Percentiles rank a stretch among this genome's conserved stretches.
These are phyloP conservation scores for Mylabris sibirica DNA, from an alignment of 2,888 invertebrate species.

Conservation along the genomic window DNA sequence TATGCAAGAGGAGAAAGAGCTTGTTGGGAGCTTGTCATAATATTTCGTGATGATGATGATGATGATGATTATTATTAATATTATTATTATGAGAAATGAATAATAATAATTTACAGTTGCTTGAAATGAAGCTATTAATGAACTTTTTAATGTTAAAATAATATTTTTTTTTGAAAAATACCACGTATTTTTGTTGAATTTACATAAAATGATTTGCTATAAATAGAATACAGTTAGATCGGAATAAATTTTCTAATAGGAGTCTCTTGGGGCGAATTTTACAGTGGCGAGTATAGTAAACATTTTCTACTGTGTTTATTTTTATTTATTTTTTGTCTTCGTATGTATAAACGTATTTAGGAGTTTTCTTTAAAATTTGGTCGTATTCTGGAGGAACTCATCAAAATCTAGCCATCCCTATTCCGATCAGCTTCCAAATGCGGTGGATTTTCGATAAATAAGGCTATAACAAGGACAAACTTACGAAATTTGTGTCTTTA, in stretches of 20 bases:
- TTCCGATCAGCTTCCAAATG: too few relatives aligned
- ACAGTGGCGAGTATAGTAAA: not conserved
- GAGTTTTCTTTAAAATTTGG: too few relatives aligned
- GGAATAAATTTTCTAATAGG: not conserved
- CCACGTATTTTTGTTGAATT: too few relatives aligned
- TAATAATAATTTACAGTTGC: not conserved
- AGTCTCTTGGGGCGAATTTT: conserved; percentile 4
- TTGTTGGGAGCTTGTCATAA: not conserved
- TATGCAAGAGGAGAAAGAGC: not conserved
- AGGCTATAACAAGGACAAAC: too few relatives aligned
- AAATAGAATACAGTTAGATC: not conserved
- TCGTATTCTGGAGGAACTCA: too few relatives aligned
- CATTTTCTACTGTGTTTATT: too few relatives aligned
- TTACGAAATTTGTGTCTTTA: too few relatives aligned
- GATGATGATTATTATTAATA: not conserved
- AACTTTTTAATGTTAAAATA: too few relatives aligned
- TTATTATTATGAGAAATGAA: not conserved
- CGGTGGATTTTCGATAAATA: not conserved
- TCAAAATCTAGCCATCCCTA: too few relatives aligned
- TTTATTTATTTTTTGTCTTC: too few relatives aligned
- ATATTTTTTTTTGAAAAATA: too few relatives aligned
- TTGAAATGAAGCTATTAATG: not conserved
- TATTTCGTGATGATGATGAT: not conserved
- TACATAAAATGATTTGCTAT: too few relatives aligned
- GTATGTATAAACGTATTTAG: not conserved